phyloP scores from a whole-genome alignment of 2,888 invertebrate genomes.

The Nemapogon koenigi region DNA sequence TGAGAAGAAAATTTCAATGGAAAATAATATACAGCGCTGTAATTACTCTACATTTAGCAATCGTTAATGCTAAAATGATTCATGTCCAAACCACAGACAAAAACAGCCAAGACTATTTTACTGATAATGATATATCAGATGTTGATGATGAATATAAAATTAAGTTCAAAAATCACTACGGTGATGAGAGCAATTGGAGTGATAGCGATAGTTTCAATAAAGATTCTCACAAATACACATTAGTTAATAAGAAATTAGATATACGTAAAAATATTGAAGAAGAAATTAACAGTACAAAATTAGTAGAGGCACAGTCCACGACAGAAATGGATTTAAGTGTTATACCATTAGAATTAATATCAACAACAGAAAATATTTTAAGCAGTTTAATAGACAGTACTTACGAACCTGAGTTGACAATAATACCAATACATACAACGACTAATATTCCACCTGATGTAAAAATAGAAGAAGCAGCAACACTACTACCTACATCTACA shows the following conservation, averaged over 20 bases:
- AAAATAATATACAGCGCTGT: conserved; percentile 31
- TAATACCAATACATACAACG: conserved; percentile 43
- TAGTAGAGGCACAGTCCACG: conserved; percentile 18
- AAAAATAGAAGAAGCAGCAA: conserved; percentile 34
- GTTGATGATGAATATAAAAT: conserved; percentile 45
- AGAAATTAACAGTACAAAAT: neutral
- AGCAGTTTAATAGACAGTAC: conserved; percentile 38
- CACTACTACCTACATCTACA: conserved; percentile 32
- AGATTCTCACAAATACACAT: conserved; percentile 40
- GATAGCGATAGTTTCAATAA: conserved; percentile 30
- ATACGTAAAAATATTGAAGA: conserved; percentile 17
- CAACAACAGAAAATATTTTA: conserved; percentile 40
- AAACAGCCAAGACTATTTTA: conserved; percentile 24
- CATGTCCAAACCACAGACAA: conserved; percentile 26
- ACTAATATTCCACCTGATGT: conserved; percentile 25
- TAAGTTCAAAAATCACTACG: conserved; percentile 42
- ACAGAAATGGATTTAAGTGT: conserved; percentile 37
- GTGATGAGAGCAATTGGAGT: conserved; percentile 30
- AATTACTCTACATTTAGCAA: conserved; percentile 27
- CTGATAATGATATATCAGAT: conserved; percentile 50
- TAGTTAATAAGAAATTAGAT: conserved; percentile 23
- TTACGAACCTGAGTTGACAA: conserved; percentile 40
- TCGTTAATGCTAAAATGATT: conserved; percentile 24
- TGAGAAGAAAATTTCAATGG: conserved; percentile 41
- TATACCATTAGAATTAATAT: conserved; percentile 47